Evolutionary conservation across 2,797 vertebrate species (phyloP), one percentile per base, ranked within the genome.

Genomic region (Sandelia bainsii): DNA sequence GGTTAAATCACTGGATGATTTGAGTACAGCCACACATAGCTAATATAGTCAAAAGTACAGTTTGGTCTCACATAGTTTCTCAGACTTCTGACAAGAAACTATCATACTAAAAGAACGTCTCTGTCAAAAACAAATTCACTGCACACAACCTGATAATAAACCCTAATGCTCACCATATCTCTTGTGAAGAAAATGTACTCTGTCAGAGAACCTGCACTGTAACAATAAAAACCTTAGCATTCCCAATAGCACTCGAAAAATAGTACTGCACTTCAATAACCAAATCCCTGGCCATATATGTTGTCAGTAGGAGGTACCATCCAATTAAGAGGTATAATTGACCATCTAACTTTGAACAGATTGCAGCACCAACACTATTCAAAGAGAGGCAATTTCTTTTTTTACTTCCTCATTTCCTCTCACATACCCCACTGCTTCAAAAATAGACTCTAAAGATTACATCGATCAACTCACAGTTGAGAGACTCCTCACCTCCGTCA

Each of bases 271-370:
- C 82, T 83, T 77, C 77, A 84, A 68, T 77, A 84, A 84, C 87
- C 79, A 90, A 79, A 88, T 85, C 70, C 68, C 74, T 6, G 46
- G 74, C 79, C 81, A 66, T 88, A 85, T 69, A 87, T 81, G 80
- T 86, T 46, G 45, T 79, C 82, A 69, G 72, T 59, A 66, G 79
- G 80, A 83, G 79, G 80, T 81, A 80, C 65, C 60, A 64, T 82
- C 87, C 77, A 90, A 88, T 92, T 90, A 91, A 81, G 78, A 88
- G 84, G 81, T 84, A 88, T 88, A 86, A 91, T 82, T 86, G 85
- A 80, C 74, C 84, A 63, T 68, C 80, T 73, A 84, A 79, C 66
- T 87, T 85, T 79, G 63, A 87, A 81, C 57, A 79, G 82, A 72
- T 46, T 61, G 78, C 72, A 69, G 70, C 67, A 80, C 71, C 25